Percentiles rank a stretch among this genome's conserved stretches.
These are phyloP conservation scores for Pyrgilauda ruficollis DNA, from an alignment of 2,113 vertebrate species.

Conservation along the genomic window DNA sequence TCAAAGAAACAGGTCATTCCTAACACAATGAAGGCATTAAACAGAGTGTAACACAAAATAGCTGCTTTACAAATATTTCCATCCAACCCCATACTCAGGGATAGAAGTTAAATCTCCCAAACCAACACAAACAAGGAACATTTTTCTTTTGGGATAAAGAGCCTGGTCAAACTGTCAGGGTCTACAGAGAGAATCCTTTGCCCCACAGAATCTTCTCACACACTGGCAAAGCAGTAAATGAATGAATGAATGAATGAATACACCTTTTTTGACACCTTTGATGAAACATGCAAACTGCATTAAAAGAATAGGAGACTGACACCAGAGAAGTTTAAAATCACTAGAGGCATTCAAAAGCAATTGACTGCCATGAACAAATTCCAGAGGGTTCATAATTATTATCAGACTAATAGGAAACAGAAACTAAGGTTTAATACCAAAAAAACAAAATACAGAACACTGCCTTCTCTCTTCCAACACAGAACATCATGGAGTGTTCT, in stretches of 20 bases:
- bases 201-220: background rate
- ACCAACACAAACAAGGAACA: background rate
- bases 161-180: background rate
- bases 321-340: background rate
- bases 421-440: background rate
- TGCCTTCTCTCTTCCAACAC: background rate
- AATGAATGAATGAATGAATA: background rate
- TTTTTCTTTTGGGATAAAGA: background rate
- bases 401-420: background rate
- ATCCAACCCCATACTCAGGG: background rate
- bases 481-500: background rate
- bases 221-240: background rate
- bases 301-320: background rate
- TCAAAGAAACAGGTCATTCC: background rate
- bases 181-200: background rate
- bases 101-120: background rate
- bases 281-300: background rate
- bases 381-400: background rate
- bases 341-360: slow-evolving; percentile 11
- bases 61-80: background rate
- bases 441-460: background rate
- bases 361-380: background rate
- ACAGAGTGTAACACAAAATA: background rate
- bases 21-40: background rate
- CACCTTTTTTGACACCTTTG: background rate